Percentiles rank a stretch among this genome's conserved stretches.
Evolutionary conservation across 2,113 vertebrate species (phyloP).

Genomic region (Salvelinus namaycush): DNA sequence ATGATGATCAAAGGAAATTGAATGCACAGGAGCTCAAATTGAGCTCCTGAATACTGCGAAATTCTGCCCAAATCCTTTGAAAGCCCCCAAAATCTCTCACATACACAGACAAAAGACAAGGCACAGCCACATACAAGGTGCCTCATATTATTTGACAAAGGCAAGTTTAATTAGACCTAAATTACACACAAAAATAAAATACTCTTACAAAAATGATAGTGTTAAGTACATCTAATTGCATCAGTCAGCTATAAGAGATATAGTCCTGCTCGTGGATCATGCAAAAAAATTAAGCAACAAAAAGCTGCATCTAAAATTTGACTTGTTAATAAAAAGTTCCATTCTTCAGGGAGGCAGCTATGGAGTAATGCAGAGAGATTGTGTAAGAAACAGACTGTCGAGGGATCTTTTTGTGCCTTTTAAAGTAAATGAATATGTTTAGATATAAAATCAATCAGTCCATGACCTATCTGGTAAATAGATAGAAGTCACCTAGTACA

Average conservation of each 20-base stretch:
- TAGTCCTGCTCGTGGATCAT: conserved; percentile 72
- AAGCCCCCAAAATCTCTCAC: too few relatives aligned
- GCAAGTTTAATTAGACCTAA: conserved; percentile 78
- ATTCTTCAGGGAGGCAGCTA: conserved; percentile 48
- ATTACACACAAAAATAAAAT: conserved; percentile 81
- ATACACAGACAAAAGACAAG: neutral
- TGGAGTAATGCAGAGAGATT: conserved; percentile 40
- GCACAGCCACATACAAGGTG: conserved; percentile 44
- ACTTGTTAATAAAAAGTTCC: conserved; percentile 49
- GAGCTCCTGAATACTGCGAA: too few relatives aligned
- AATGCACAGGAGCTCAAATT: too few relatives aligned
- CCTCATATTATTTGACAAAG: conserved; percentile 73
- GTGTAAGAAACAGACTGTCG: conserved; percentile 42
- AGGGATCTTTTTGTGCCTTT: conserved; percentile 64
- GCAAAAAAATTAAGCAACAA: conserved; percentile 40
- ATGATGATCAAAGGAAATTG: too few relatives aligned
- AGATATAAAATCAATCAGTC: conserved; percentile 36
- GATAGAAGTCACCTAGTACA: conserved; percentile 51
- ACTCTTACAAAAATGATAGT: conserved; percentile 79
- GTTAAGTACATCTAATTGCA: conserved; percentile 80
- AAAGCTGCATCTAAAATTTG: conserved; percentile 47
- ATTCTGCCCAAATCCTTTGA: too few relatives aligned
- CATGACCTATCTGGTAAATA: conserved; percentile 47
- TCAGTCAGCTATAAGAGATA: conserved; percentile 76
- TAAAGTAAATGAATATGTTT: conserved; percentile 47